Base-by-base conservation (phyloP, 2,888 invertebrate species). In the Orthosia cruda region DNA sequence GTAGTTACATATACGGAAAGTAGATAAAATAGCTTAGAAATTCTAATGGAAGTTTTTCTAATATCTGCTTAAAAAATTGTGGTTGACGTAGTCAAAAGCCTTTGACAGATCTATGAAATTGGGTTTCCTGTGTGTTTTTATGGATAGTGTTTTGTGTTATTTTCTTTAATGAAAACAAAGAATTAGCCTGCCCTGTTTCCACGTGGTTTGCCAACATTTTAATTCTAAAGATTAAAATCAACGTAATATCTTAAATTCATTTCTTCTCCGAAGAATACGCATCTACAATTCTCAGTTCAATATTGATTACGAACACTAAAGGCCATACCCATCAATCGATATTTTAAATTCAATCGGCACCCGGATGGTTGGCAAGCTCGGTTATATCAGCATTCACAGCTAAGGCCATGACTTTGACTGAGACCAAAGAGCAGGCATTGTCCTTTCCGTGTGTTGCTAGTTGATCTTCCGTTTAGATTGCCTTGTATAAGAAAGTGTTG, bases 331-430 rank as follows among this genome's bases (percentile, higher is more conserved):
- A 47, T 83, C 84, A 63, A 63, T 45, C 32, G 84, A 58, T n/a
- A 64, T 77, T 71, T 40, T 77, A 49, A 71, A 68, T 80, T 79
- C 62, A 54, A 45, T 79, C 40, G 45, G 23, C 63, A 67, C 32
- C 65, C 78, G 71, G 64, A 80, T 66, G 66, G 84, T 84, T 84
- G 84, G 80, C 84, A 80, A 79, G 68, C 65, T 50, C 58, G 2
- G 49, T 61, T 59, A 63, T 49, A 67, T 20, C 49, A 68, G 74
- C 81, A 74, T 84, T 81, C 82, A 68, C 50, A 18, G 18, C 26
- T 80, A 58, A 77, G 62, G 76, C 77, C 77, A 32, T 80, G 84
- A 87, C 84, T 85, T 86, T 86, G 85, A 83, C 86, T 61, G 70
- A 58, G 77, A 80, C 64, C 86, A 80, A 75, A 77, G 83, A 83